phyloP scores from a whole-genome alignment of 2,113 vertebrate genomes.

The Corythaixoides concolor region DNA sequence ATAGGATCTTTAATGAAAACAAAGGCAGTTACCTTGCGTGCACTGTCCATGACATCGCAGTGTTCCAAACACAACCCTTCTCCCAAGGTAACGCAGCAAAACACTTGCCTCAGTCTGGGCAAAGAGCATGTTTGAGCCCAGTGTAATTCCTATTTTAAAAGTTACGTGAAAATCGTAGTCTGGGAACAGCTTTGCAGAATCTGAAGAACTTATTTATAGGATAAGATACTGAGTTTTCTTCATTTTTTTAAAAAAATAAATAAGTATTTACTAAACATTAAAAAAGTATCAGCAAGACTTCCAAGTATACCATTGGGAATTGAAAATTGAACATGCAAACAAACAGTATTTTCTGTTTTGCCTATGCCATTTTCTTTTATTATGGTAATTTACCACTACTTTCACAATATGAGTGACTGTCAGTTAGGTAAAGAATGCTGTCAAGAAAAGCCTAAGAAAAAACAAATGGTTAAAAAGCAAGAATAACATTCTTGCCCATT shows the following conservation, averaged over 20 bases:
- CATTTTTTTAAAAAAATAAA: neutral
- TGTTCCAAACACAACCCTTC: neutral
- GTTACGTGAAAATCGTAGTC: neutral
- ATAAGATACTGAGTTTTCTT: neutral
- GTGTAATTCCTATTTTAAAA: neutral
- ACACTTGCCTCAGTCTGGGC: neutral
- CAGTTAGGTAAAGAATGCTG: neutral
- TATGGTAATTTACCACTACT: neutral
- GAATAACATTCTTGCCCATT: neutral
- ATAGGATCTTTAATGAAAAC: constrained; percentile 46
- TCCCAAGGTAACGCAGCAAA: neutral
- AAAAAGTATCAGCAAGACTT: neutral
- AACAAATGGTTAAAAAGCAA: neutral
- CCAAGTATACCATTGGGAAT: neutral
- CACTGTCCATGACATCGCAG: neutral
- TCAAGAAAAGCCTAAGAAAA: neutral
- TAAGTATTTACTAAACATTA: neutral
- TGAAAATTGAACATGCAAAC: neutral
- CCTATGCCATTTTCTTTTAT: neutral
- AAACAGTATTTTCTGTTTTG: neutral
- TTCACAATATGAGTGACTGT: neutral
- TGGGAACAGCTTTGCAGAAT: neutral
- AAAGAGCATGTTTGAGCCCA: fast-evolving
- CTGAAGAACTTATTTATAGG: neutral
- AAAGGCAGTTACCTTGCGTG: constrained; percentile 42